A percentile compares a stretch with the other conserved stretches of the same genome.
Conservation (phyloP, 2,888 invertebrate genomes). For the Taenaris catops region DNA sequence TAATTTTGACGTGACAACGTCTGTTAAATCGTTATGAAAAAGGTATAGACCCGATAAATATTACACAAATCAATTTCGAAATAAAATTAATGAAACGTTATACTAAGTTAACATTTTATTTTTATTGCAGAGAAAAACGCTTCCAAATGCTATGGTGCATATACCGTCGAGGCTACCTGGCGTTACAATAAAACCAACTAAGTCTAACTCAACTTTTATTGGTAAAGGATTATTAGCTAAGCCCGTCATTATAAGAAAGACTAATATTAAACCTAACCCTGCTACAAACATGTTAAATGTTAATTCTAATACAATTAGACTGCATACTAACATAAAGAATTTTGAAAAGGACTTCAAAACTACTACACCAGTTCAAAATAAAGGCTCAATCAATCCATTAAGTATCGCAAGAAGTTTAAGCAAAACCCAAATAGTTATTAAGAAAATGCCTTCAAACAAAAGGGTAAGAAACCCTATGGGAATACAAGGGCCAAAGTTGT, state of each 20-base stretch:
- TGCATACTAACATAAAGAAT: slow-evolving; percentile 12
- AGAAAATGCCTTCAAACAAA: slow-evolving; percentile 22
- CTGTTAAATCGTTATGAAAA: too few species aligned
- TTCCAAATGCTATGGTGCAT: slow-evolving; percentile 62
- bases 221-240: slow-evolving; percentile 1
- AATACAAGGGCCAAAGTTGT: slow-evolving; percentile 28
- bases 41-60: too few species aligned
- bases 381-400: slow-evolving; percentile 29
- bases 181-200: slow-evolving; percentile 45
- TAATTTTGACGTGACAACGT: too few species aligned
- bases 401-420: slow-evolving; percentile 26
- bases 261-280: background rate
- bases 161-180: slow-evolving; percentile 50
- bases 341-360: slow-evolving; percentile 12
- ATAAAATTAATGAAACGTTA: too few species aligned
- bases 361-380: slow-evolving; percentile 23
- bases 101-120: too few species aligned
- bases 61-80: too few species aligned
- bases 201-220: slow-evolving; percentile 13
- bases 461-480: slow-evolving; percentile 27
- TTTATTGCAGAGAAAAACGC: slow-evolving; percentile 48
- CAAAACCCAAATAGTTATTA: slow-evolving; percentile 24
- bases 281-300: background rate
- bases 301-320: slow-evolving; percentile 9
- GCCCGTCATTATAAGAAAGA: slow-evolving; percentile 7